Percentiles rank a stretch among this genome's conserved stretches.
phyloP scores from a whole-genome alignment of 1,140 invertebrate species.

The Portunus trituberculatus region DNA sequence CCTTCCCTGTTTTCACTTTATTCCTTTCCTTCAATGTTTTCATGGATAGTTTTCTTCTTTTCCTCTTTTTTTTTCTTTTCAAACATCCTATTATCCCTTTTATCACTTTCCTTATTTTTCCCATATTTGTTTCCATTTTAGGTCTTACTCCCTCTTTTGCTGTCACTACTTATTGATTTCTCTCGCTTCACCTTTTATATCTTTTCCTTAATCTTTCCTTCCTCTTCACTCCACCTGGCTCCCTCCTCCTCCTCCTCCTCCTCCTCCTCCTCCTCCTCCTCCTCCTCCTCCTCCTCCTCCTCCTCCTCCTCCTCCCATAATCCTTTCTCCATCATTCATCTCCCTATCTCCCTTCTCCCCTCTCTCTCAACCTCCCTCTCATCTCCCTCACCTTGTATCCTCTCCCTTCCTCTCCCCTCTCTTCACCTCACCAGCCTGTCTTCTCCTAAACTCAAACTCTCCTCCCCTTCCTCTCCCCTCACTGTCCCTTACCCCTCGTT shows the following conservation, averaged over 20 bases:
- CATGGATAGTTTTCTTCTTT: background rate
- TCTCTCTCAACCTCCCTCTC: background rate
- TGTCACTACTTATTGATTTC: background rate
- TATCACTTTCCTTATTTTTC: background rate
- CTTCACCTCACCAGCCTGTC: background rate
- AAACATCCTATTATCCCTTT: background rate
- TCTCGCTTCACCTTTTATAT: background rate
- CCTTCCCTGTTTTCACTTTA: background rate
- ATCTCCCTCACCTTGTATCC: background rate
- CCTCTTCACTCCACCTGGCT: background rate
- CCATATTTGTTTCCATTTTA: background rate
- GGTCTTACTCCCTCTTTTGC: background rate
- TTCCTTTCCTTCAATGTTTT: background rate
- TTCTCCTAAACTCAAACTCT: background rate
- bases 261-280: background rate
- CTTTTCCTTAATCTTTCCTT: too few species aligned
- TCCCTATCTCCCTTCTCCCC: background rate
- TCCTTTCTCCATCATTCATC: background rate
- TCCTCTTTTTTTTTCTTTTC: background rate
- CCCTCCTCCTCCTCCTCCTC: background rate
- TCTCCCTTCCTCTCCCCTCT: background rate
- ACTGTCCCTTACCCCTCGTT: background rate
- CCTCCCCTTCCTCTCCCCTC: background rate
- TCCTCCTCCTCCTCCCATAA: background rate
- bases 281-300: background rate